Base-by-base conservation (phyloP, 2,888 invertebrate species). In the Busseola fusca region DNA sequence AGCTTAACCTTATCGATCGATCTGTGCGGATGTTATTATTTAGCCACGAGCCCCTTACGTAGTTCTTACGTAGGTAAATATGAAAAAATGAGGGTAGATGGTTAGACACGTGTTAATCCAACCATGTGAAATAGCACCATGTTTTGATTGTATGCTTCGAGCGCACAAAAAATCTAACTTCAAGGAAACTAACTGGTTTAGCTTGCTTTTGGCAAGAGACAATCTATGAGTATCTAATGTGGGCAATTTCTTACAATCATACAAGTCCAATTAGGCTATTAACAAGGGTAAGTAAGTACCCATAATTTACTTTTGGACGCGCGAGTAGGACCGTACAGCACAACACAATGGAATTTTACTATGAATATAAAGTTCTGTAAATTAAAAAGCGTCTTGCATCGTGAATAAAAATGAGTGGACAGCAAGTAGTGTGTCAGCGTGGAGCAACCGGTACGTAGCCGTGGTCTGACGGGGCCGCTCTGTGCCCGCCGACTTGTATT, bases 381-480 rank as follows among this genome's bases (percentile, higher is more conserved):
- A 71, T 75, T 72, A 75, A 75, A 75, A 81, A 78, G 74, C 74
- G 70, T 72, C 73, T 76, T 83, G 85, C 73, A 80, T 77, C 59
- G 84, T 86, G 87, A 86, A 85, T 87, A 89, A 87, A 90, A 88
- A 89, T 88, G 88, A 90, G 86, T 87, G 86, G 84, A 77, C 84
- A 86, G 73, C 75, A 77, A 81, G 71, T 82, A 70, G 80, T 72
- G 81, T 70, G 84, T 77, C 73, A 65, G 80, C 80, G 87, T 92
- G 91, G 82, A 85, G 91, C 90, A 93, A 94, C 93, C 92, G 92
- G 93, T 91, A 91, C 78, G 68, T 78, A 84, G 82, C 69, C 68
- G 84, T 82, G 80, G 86, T 84, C 57, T 68, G 73, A 42, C 58
- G 68, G 64, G 75, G 74, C 72, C 74, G 59, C 64, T 68, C 83